Base-by-base conservation (phyloP, 1,140 invertebrate genomes). In the Eueides isabella region DNA sequence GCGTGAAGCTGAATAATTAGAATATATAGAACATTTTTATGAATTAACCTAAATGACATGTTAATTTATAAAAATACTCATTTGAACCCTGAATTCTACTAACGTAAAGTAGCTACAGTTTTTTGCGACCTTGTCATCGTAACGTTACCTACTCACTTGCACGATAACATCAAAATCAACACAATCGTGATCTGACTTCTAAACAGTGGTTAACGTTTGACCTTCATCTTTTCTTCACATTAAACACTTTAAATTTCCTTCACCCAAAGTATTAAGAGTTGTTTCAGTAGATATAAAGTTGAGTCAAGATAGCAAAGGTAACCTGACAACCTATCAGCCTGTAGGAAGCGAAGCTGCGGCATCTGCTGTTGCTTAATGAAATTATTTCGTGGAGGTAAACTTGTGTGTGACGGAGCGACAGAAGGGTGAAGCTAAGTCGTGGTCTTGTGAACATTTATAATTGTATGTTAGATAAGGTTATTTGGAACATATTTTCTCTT, bases 271-370 rank as follows among this genome's bases (percentile, higher is more conserved):
- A 16, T 14, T 16, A 14, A 38, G 14, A 55, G 9, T 3, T 9
- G 11, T 26, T 26, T 55, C 23, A 5, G 23, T 55, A 55, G 2
- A 26, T 55, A 26, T 23, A 12, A 19, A 5, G 44, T 61, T 61
- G 14, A 30, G 11, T 67, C 9, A 68, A 67, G 29, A 64, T 68
- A 69, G 72, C 48, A 29, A 61, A 48, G 61, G 66, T 67, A 69
- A 61, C 67, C 83, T 85, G 84, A 85, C 84, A 86, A 83, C 76
- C 81, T 77, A 81, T 86, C 83, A 82, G 74, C 75, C 83, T 63
- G 66, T 68, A 81, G 80, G 81, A 82, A 85, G 84, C 81, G 74
- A 61, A 48, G 67, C 44, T 66, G 61, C 33, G 71, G 66, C 66
- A 68, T 78, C 77, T 80, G 80, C 75, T 81, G 76, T 72, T 79